phyloP scores from a whole-genome alignment of 1,140 invertebrate species.

The Plutomurus gul region DNA sequence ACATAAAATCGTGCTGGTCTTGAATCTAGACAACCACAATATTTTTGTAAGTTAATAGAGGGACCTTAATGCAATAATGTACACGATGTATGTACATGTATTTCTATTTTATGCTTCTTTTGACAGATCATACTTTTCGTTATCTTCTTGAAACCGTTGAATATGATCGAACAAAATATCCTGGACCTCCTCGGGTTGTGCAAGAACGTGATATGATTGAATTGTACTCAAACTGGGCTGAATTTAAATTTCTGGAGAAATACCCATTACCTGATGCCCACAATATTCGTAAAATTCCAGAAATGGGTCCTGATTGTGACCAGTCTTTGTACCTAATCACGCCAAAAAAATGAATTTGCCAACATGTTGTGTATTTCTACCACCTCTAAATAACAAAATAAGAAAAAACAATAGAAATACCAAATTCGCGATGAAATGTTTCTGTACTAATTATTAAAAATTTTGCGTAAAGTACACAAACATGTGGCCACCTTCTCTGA shows the following conservation, averaged over 20 bases:
- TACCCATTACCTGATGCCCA: neutral
- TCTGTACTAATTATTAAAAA: too few species aligned
- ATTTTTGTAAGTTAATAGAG: neutral
- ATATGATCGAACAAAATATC: constrained; percentile 43
- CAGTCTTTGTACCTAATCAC: constrained; percentile 1
- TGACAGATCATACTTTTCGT: constrained; percentile 28
- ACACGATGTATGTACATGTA: neutral
- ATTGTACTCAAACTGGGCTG: neutral
- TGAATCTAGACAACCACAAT: neutral
- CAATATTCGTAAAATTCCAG: neutral
- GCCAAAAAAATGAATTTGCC: constrained; percentile 4
- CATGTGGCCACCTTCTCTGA: too few species aligned
- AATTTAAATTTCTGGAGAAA: neutral
- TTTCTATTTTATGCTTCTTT: constrained; percentile 1
- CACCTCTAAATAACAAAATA: too few species aligned
- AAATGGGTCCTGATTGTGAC: neutral
- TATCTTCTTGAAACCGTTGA: constrained; percentile 48
- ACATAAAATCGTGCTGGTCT: neutral
- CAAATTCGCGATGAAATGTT: too few species aligned
- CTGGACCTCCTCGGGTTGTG: constrained; percentile 7
- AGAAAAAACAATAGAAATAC: too few species aligned
- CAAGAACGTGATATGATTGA: neutral
- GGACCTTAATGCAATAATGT: neutral
- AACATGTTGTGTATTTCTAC: too few species aligned
- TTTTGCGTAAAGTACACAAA: too few species aligned